phyloP scores from a whole-genome alignment of 2,888 invertebrate species.

The Tachystola acroxantha region DNA sequence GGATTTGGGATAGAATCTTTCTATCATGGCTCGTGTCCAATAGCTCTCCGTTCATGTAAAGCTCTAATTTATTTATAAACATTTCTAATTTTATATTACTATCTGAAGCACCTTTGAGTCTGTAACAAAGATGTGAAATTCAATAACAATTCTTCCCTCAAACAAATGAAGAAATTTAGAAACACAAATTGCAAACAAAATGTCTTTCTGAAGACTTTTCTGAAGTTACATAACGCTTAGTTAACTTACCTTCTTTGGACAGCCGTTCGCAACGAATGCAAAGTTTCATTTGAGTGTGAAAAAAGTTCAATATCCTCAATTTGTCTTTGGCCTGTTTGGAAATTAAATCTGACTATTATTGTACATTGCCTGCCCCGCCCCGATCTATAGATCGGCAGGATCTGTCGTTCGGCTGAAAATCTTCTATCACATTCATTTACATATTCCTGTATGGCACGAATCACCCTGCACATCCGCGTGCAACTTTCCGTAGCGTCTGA shows the following conservation, averaged over 20 bases:
- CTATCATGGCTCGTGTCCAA: conserved; percentile 92
- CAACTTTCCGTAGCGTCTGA: conserved; percentile 62
- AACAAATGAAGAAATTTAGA: no score
- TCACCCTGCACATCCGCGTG: conserved; percentile 91
- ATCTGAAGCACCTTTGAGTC: conserved; percentile 65
- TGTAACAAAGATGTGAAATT: conserved; percentile 33
- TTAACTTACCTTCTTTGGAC: conserved; percentile 82
- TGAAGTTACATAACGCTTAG: no score
- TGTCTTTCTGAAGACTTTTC: no score
- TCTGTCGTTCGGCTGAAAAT: conserved; percentile 91
- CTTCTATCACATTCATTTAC: conserved; percentile 95
- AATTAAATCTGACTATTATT: conserved; percentile 86
- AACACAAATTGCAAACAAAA: no score
- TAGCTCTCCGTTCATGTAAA: conserved; percentile 92
- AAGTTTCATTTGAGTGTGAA: conserved; percentile 96
- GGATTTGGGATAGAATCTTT: conserved; percentile 90
- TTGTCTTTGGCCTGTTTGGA: conserved; percentile 91
- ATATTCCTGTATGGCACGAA: conserved; percentile 96
- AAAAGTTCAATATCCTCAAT: conserved; percentile 94
- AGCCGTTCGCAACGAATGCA: conserved; percentile 89
- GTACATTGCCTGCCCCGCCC: conserved; percentile 94
- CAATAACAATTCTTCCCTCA: not conserved
- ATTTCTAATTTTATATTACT: conserved; percentile 91
- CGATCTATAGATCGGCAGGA: conserved; percentile 93
- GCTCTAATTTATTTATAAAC: conserved; percentile 93